phyloP scores from a whole-genome alignment of 2,797 vertebrate species.

The Gastrophryne carolinensis region DNA sequence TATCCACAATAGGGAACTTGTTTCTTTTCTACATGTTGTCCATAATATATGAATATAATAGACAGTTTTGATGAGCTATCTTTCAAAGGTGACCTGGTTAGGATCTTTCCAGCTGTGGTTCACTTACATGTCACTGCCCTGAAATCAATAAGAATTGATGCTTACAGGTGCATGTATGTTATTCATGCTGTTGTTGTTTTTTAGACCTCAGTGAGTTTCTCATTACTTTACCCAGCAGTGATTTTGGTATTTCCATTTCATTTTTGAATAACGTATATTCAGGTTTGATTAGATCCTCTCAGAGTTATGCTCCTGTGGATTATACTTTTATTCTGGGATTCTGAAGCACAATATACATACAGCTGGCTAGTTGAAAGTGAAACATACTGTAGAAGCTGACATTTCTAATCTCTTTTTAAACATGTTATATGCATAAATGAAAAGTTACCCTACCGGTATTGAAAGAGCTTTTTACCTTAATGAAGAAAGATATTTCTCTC shows the following conservation, averaged over 20 bases:
- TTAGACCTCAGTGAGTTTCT: slow-evolving; percentile 55
- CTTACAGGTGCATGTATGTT: slow-evolving; percentile 36
- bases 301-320: slow-evolving; percentile 43
- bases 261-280: slow-evolving; percentile 46
- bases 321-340: slow-evolving; percentile 48
- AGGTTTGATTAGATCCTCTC: slow-evolving; percentile 53
- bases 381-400: too few species aligned
- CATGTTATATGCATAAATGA: too few species aligned
- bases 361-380: slow-evolving; percentile 41
- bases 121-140: slow-evolving; percentile 18
- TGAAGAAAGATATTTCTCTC: too few species aligned
- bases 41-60: too few species aligned
- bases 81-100: slow-evolving; percentile 9
- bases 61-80: too few species aligned
- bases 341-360: slow-evolving; percentile 30
- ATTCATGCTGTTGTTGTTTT: slow-evolving; percentile 30
- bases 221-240: slow-evolving; percentile 50
- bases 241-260: slow-evolving; percentile 46
- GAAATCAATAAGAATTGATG: slow-evolving; percentile 45
- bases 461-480: too few species aligned
- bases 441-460: too few species aligned
- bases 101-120: slow-evolving; percentile 25
- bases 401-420: too few species aligned
- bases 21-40: too few species aligned
- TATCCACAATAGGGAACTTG: too few species aligned